These are phyloP conservation scores for Parazoanthus atlanticus DNA, from an alignment of 92 coral and sea anemone genomes.

Conservation along the genomic window DNA sequence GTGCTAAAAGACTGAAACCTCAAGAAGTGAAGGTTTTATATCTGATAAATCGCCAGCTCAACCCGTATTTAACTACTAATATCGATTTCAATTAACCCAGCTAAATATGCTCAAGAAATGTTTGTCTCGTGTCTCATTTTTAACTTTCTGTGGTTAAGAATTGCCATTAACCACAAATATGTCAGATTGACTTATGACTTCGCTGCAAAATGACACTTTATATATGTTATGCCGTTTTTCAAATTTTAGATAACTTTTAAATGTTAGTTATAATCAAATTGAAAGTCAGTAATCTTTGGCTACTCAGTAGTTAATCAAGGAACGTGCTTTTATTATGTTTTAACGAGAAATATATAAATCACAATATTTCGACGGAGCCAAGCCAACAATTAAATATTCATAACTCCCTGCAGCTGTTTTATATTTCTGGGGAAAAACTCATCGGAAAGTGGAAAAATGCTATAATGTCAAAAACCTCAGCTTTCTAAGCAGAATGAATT, in stretches of 20 bases:
- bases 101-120: background rate
- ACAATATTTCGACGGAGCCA: background rate
- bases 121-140: background rate
- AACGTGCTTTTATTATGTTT: background rate
- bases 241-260: background rate
- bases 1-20: background rate
- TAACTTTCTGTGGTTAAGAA: conserved; percentile 18
- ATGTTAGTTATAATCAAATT: background rate
- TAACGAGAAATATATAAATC: background rate
- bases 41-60: background rate
- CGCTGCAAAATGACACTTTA: conserved; percentile 1
- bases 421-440: conserved; percentile 13
- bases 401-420: conserved; percentile 34
- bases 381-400: conserved; percentile 30
- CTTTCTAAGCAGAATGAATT: conserved; percentile 26
- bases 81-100: background rate
- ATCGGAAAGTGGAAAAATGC: conserved; percentile 17
- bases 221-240: background rate
- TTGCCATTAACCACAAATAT: conserved; percentile 14
- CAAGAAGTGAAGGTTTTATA: background rate
- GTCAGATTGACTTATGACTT: conserved; percentile 12
- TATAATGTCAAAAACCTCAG: conserved; percentile 37
- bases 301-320: background rate
- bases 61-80: background rate
- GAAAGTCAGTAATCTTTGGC: background rate